Evolutionary conservation across 2,797 vertebrate species (phyloP).

Genomic region (Podarcis lilfordi): DNA sequence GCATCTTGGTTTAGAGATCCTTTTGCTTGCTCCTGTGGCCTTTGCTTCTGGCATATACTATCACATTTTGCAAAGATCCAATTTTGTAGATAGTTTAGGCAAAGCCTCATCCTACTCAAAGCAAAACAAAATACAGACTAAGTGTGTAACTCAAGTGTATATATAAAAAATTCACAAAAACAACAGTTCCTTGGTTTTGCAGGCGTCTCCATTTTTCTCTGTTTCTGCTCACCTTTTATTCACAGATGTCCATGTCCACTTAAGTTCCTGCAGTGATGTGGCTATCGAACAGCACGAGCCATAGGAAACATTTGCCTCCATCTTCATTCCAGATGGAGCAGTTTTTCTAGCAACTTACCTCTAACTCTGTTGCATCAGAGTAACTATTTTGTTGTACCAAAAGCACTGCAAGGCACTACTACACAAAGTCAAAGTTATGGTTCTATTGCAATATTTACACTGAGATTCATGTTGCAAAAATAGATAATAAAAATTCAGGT

Average conservation of each 20-base stretch:
- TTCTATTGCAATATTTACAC: conserved; percentile 8
- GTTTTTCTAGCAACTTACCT: background rate
- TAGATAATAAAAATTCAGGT: background rate
- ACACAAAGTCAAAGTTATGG: background rate
- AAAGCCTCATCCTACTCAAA: background rate
- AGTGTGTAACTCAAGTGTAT: background rate
- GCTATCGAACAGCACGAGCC: background rate
- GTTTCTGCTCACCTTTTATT: background rate
- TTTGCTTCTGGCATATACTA: background rate
- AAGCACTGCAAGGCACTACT: background rate
- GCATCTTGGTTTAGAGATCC: background rate
- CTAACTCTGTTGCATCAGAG: background rate
- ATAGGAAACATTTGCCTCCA: background rate
- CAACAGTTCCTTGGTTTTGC: background rate
- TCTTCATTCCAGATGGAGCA: background rate
- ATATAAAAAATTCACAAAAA: background rate
- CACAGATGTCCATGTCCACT: background rate
- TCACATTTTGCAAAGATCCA: background rate
- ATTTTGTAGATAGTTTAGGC: background rate
- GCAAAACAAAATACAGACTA: background rate
- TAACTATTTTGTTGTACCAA: background rate
- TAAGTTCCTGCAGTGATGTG: background rate
- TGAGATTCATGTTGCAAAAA: background rate
- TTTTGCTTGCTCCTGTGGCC: background rate
- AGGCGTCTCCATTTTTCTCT: background rate